phyloP scores from a whole-genome alignment of 2,888 invertebrate species.

The Sphecodes monilicornis region DNA sequence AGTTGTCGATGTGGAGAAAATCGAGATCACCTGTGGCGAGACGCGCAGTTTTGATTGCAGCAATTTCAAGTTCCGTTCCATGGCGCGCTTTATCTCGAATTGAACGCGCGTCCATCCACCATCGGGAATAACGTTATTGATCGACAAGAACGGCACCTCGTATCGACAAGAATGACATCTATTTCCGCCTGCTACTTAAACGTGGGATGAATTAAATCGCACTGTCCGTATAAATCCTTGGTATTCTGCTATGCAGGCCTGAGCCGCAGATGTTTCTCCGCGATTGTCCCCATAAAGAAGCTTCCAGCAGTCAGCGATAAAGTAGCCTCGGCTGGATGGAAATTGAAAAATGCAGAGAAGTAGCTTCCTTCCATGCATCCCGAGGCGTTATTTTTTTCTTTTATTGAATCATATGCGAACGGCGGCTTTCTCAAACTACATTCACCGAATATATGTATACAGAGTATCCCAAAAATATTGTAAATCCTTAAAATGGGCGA shows the following conservation, averaged over 20 bases:
- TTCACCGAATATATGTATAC: background rate
- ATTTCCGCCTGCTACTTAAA: conserved; percentile 69
- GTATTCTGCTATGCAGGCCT: conserved; percentile 47
- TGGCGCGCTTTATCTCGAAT: conserved; percentile 29
- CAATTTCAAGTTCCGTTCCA: conserved; percentile 22
- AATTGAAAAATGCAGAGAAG: conserved; percentile 75
- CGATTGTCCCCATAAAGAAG: conserved; percentile 77
- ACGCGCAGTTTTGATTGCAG: conserved; percentile 14
- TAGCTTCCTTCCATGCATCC: conserved; percentile 21
- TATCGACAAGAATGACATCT: conserved; percentile 66
- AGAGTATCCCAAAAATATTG: too few species aligned
- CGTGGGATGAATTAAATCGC: conserved; percentile 70
- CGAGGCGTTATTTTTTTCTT: conserved; percentile 26
- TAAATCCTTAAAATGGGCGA: too few species aligned
- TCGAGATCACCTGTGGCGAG: conserved; percentile 7
- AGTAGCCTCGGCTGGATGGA: conserved; percentile 65
- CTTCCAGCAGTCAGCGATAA: conserved; percentile 68
- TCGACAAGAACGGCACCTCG: conserved; percentile 60
- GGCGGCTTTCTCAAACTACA: conserved; percentile 16
- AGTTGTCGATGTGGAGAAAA: background rate
- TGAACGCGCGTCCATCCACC: conserved; percentile 53
- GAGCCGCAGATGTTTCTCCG: conserved; percentile 77
- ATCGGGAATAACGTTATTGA: conserved; percentile 64
- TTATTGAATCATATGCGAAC: conserved; percentile 14
- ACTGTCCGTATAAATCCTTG: conserved; percentile 66